These are phyloP conservation scores for Alligator sinensis DNA, from an alignment of 2,113 vertebrate species.

Conservation along the genomic window DNA sequence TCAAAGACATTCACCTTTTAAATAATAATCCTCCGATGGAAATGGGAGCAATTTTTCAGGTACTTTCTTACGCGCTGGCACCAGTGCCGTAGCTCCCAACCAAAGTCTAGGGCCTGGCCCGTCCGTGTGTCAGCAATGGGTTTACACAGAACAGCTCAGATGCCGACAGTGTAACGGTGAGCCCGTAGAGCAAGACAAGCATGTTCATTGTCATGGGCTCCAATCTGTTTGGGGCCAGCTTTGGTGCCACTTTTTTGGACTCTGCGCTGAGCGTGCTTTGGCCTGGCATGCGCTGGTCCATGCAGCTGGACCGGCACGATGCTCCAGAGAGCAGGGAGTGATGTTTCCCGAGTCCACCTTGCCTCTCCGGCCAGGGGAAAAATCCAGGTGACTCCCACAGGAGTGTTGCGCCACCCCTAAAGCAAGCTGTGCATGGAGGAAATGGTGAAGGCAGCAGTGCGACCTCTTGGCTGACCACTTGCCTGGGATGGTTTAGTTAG, in stretches of 20 bases:
- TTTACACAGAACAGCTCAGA: not conserved
- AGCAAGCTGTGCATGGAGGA: not conserved
- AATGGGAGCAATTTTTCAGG: rapidly evolving
- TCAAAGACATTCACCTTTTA: not conserved
- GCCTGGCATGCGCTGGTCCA: not conserved
- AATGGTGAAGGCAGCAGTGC: not conserved
- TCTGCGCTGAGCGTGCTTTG: not conserved
- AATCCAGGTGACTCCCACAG: not conserved
- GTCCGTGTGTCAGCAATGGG: not conserved
- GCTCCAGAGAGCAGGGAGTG: not conserved
- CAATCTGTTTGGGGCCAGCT: not conserved
- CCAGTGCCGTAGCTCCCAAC: not conserved
- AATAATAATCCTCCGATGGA: not conserved
- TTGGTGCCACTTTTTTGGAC: not conserved
- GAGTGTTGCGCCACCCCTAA: not conserved
- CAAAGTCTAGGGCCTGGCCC: not conserved
- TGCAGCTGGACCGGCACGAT: not conserved
- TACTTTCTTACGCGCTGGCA: not conserved
- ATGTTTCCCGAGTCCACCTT: not conserved
- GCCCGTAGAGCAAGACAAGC: not conserved
- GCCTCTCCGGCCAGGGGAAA: not conserved
- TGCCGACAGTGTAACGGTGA: not conserved
- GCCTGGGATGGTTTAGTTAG: no score
- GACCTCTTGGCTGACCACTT: not conserved
- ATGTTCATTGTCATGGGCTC: not conserved